Base-by-base conservation (phyloP, 2,888 invertebrate species). In the Rhaphigaster nebulosa region DNA sequence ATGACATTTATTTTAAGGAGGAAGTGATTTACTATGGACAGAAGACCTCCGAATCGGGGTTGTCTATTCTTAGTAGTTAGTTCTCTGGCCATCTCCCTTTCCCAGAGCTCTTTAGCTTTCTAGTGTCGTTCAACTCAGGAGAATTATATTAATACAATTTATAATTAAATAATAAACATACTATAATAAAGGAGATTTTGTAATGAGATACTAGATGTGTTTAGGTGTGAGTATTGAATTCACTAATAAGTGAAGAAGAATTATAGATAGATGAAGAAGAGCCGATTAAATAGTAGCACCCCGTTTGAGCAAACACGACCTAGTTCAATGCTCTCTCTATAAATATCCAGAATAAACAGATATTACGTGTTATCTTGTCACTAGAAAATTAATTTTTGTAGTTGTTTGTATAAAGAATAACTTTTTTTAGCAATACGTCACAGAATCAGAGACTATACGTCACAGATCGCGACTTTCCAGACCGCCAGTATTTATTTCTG, bases 1-100 rank as follows among this genome's bases (percentile, higher is more conserved):
- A n/a, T n/a, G 13, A 60, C n/a, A n/a, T 60, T 60, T 60, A 60
- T 60, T 60, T 60, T 60, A 60, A 60, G 60, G 60, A 56, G 60
- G 60, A 60, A n/a, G 60, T 60, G 60, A 60, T 60, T 60, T 60
- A 60, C 60, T 60, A n/a, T n/a, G 60, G n/a, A 12, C 60, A 60
- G 60, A 60, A 60, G 60, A 60, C 60, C n/a, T 60, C 60, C 60
- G 60, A 60, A 60, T 60, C 60, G 60, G 60, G n/a, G n/a, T 13
- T 60, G 60, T 4, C 12, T 60, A 60, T 60, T 60, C n/a, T 60
- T 60, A 60, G 60, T 60, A n/a, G 2, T 18, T 54, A 23, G 60
- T 60, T n/a, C 60, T 29, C 29, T n/a, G 60, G n/a, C n/a, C n/a
- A 60, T 13, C 60, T 60, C n/a, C n/a, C n/a, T 60, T n/a, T 60